A percentile compares a stretch with the other conserved stretches of the same genome.
phyloP scores from a whole-genome alignment of 2,888 invertebrate genomes.

The Alloplasta piceator region DNA sequence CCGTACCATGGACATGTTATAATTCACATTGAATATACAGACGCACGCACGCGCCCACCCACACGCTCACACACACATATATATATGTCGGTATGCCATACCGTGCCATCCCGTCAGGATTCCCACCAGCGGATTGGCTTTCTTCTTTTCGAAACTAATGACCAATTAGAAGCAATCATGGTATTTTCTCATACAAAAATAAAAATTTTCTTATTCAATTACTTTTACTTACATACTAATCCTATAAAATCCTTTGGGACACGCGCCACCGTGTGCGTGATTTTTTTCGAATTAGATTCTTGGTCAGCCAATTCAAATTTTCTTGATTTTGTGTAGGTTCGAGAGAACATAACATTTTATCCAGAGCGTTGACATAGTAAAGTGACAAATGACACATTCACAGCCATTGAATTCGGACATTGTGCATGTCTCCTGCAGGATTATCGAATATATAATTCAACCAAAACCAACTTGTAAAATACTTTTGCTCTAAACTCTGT shows the following conservation, averaged over 20 bases:
- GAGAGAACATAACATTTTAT: conserved; percentile 53
- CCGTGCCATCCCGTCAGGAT: no score
- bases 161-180: conserved; percentile 30
- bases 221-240: conserved; percentile 40
- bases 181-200: conserved; percentile 73
- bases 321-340: not conserved
- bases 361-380: conserved; percentile 60
- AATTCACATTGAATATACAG: no score
- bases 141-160: no score
- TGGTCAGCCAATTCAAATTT: conserved; percentile 40
- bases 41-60: no score
- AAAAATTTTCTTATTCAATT: conserved; percentile 67
- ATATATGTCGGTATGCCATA: no score
- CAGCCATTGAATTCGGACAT: conserved; percentile 69
- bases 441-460: conserved; percentile 67
- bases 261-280: no score
- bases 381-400: conserved; percentile 70
- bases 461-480: no score
- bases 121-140: no score
- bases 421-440: conserved; percentile 60
- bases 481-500: no score
- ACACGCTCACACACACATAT: no score
- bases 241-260: no score
- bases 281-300: not conserved
- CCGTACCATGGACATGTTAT: no score